Evolutionary conservation across 2,113 vertebrate species (phyloP), one percentile per base, ranked within the genome.

Genomic region (Dromiciops gliroides): DNA sequence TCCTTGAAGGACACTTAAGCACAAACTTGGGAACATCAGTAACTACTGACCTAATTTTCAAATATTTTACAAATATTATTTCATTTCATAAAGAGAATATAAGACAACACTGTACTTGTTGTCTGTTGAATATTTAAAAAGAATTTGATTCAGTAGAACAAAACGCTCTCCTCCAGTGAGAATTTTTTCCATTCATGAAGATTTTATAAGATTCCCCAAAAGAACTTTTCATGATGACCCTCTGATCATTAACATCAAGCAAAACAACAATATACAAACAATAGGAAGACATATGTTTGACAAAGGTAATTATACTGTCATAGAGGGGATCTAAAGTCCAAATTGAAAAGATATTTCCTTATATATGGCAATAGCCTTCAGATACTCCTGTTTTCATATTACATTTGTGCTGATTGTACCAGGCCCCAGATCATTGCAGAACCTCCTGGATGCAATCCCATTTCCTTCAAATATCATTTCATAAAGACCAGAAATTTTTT

Each of bases 401-500:
- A 37, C 28, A 60, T 60, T 60, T 14, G 28, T 60, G 56, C 56
- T 60, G 56, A 60, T 31, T 60, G 28, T 12, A 12, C 37, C 56
- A 60, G 3, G 11, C 11, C 56, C 56, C 37, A 4, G 37, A 75
- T 75, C 31, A 16, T 16, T 75, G 37, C 60, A 75, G 37, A 75
- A 4, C 14, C 12, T 75, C 37, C 37, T n/a, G n/a, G 31, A n/a
- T n/a, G 37, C 75, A 23, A 75, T 93, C 92, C 92, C 48, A 83
- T 51, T 56, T 92, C 37, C 90, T 56, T 37, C 16, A 91, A 93
- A 67, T 24, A 19, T 83, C 37, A n/a, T 92, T 96, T 95, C 37
- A 90, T 50, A 90, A 92, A 90, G 95, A 31, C 16, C 48, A 95
- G 60, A 37, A 28, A 90, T 26, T 91, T 96, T 93, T 95, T 50